These are phyloP conservation scores for Euura saliciscinereae DNA, from an alignment of 1,140 invertebrate species.

Conservation along the genomic window DNA sequence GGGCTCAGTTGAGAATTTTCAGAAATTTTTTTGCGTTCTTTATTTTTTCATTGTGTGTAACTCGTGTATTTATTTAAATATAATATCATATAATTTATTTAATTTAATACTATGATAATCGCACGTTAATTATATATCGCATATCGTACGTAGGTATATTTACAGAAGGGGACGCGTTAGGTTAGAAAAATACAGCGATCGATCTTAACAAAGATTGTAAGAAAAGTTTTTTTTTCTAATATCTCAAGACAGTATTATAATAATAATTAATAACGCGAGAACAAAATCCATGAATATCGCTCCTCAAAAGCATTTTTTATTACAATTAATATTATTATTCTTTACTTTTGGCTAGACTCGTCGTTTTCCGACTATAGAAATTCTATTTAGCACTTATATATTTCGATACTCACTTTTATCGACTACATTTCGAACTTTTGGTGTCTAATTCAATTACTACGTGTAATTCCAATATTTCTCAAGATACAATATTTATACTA, in stretches of 20 bases:
- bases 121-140: conserved; percentile 13
- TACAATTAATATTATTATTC: too few species aligned
- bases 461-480: too few species aligned
- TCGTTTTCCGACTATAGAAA: neutral
- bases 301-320: neutral
- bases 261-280: neutral
- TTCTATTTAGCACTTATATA: conserved; percentile 2
- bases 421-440: too few species aligned
- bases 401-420: neutral
- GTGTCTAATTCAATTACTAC: too few species aligned
- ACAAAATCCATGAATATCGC: neutral
- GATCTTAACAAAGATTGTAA: conserved; percentile 44
- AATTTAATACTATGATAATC: conserved; percentile 19
- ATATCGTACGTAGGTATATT: neutral
- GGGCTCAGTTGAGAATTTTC: conserved; percentile 37
- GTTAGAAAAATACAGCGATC: conserved; percentile 59
- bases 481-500: too few species aligned
- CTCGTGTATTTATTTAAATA: neutral
- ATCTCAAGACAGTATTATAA: too few species aligned
- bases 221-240: conserved; percentile 26
- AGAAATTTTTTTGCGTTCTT: conserved; percentile 22
- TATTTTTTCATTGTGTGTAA: conserved; percentile 16
- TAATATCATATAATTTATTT: neutral
- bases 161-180: conserved; percentile 45
- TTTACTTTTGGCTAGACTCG: neutral